Percentiles rank a stretch among this genome's conserved stretches.
Evolutionary conservation across 2,888 invertebrate species (phyloP).

Genomic region (Megaustenia siamemsis): DNA sequence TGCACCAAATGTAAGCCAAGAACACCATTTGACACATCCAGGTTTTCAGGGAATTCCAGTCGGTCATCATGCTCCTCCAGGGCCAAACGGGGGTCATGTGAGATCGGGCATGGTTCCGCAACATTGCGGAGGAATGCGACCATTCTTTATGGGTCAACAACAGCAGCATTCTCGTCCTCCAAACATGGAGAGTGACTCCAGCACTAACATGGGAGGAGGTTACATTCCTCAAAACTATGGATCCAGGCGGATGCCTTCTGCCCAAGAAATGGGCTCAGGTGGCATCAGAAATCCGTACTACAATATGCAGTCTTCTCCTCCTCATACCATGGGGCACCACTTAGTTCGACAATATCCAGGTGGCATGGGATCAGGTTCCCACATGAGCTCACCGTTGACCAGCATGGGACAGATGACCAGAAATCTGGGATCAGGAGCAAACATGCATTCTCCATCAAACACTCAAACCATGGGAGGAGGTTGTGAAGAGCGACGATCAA

Average conservation of each 20-base stretch:
- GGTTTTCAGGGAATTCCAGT: constrained; percentile 39
- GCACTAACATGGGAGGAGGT: neutral
- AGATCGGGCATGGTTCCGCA: constrained; percentile 41
- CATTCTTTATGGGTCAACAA: constrained; percentile 20
- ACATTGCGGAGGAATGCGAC: constrained; percentile 10
- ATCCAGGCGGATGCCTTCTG: constrained; percentile 2
- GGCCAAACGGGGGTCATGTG: constrained; percentile 2
- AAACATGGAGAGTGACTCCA: neutral
- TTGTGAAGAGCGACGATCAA: constrained; percentile 23
- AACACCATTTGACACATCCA: constrained; percentile 22
- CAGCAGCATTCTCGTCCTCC: constrained; percentile 16
- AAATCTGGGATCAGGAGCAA: constrained; percentile 30
- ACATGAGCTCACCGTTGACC: constrained; percentile 51
- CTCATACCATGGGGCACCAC: constrained; percentile 36
- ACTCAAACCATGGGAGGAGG: constrained; percentile 11
- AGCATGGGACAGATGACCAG: constrained; percentile 58
- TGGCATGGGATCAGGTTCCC: neutral
- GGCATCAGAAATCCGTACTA: constrained; percentile 38
- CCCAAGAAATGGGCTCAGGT: neutral
- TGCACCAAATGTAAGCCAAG: constrained; percentile 1
- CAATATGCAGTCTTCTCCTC: constrained; percentile 32
- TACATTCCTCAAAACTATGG: constrained; percentile 31
- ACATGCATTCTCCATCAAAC: constrained; percentile 35
- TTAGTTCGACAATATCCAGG: constrained; percentile 44
- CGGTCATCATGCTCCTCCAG: constrained; percentile 42